Evolutionary conservation across 2,888 invertebrate species (phyloP).

Genomic region (Podabrus alpinus): DNA sequence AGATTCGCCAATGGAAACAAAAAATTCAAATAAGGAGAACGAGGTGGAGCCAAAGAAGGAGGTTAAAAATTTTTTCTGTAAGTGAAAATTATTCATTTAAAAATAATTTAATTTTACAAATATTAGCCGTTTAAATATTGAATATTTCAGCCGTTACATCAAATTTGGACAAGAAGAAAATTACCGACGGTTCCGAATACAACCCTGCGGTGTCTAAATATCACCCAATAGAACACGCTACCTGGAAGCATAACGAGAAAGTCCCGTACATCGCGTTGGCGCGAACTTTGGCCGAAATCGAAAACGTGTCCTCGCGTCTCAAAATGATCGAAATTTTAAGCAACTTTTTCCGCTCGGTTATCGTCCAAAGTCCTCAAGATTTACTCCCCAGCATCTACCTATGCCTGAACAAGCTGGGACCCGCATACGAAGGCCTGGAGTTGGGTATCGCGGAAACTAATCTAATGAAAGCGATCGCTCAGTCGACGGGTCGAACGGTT

Average conservation of each 20-base stretch:
- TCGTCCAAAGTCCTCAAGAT: conserved; percentile 86
- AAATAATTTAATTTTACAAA: background rate
- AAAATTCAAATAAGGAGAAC: background rate
- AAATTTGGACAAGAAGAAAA: conserved; percentile 4
- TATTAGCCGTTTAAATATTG: too few relatives aligned
- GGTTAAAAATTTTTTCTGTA: background rate
- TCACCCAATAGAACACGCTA: conserved; percentile 82
- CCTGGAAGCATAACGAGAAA: conserved; percentile 74
- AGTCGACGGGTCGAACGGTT: conserved; percentile 83
- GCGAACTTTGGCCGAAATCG: conserved; percentile 87
- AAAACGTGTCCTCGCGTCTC: conserved; percentile 80
- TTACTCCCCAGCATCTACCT: conserved; percentile 88
- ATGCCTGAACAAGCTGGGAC: conserved; percentile 94
- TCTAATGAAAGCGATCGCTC: conserved; percentile 92
- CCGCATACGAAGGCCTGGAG: conserved; percentile 93
- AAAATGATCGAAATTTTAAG: conserved; percentile 90
- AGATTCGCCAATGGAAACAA: background rate
- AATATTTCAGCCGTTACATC: background rate
- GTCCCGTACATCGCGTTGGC: conserved; percentile 94
- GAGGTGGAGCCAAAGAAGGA: background rate
- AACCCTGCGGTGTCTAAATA: conserved; percentile 75
- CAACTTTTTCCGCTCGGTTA: conserved; percentile 91
- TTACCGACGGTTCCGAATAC: conserved; percentile 57
- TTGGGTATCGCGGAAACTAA: conserved; percentile 94
- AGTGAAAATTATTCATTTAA: background rate